Evolutionary conservation across 2,113 vertebrate species (phyloP).

Genomic region (Festucalex cinctus): DNA sequence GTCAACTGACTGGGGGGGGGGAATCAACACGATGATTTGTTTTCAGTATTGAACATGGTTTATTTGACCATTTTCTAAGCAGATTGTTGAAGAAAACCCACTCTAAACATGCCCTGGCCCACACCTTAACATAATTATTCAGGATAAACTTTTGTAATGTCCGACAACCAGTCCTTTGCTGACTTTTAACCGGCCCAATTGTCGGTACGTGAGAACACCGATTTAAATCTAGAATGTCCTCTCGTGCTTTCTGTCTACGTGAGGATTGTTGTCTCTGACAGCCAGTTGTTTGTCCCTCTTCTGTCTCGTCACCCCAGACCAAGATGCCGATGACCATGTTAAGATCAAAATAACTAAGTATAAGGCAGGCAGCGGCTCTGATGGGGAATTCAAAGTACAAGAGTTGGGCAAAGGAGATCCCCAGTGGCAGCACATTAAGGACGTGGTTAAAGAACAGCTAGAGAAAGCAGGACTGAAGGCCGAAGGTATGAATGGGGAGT

Average conservation of each 20-base stretch:
- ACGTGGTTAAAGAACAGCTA: constrained; percentile 91
- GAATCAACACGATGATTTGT: no score
- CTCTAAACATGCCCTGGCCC: neutral
- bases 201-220: neutral
- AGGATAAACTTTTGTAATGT: neutral
- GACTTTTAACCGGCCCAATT: constrained; percentile 10
- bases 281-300: constrained; percentile 63
- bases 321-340: constrained; percentile 80
- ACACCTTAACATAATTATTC: no score
- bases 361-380: constrained; percentile 76
- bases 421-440: constrained; percentile 89
- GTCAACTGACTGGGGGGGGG: no score
- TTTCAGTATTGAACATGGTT: no score
- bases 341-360: constrained; percentile 90
- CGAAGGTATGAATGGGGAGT: constrained; percentile 79
- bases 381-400: constrained; percentile 81
- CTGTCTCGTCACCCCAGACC: constrained; percentile 78
- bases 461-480: constrained; percentile 93
- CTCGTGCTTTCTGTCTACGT: neutral
- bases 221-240: neutral
- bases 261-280: constrained; percentile 17
- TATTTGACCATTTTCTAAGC: no score
- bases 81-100: neutral
- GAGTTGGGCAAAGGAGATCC: constrained; percentile 85
- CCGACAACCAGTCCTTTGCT: constrained; percentile 5